Evolutionary conservation across 2,797 vertebrate genomes (phyloP).

Genomic region (Perodicticus potto): DNA sequence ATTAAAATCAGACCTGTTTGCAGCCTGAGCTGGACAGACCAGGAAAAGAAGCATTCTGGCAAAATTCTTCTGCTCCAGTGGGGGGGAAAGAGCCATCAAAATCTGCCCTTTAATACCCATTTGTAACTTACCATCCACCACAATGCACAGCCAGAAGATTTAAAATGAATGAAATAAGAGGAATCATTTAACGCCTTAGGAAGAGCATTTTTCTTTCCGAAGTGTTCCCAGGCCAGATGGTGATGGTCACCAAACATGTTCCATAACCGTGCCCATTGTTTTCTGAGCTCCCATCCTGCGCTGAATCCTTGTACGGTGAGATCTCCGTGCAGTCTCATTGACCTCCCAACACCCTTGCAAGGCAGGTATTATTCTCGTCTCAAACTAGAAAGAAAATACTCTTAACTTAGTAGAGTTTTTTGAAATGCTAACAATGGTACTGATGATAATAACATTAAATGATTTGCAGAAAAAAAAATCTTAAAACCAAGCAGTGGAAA

Average conservation of each 20-base stretch:
- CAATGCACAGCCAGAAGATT: background rate
- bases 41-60: background rate
- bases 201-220: conserved; percentile 10
- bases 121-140: conserved; percentile 32
- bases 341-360: background rate
- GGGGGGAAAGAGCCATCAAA: background rate
- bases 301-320: no score
- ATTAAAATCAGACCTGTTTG: conserved; percentile 54
- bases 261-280: background rate
- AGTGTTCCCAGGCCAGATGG: conserved; percentile 17
- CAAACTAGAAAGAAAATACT: conserved; percentile 47
- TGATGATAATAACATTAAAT: conserved; percentile 6
- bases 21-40: background rate
- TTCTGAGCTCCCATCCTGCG: background rate
- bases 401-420: conserved; percentile 40
- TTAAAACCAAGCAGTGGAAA: conserved; percentile 43
- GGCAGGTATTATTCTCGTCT: background rate
- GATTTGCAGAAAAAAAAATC: background rate
- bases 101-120: conserved; percentile 27
- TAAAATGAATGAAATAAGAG: conserved; percentile 64
- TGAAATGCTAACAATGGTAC: conserved; percentile 16
- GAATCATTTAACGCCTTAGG: conserved; percentile 33
- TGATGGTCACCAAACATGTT: background rate
- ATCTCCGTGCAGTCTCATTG: background rate
- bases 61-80: conserved; percentile 45